Evolutionary conservation across 2,797 vertebrate genomes (phyloP).

Genomic region (Sparidentex hasta): DNA sequence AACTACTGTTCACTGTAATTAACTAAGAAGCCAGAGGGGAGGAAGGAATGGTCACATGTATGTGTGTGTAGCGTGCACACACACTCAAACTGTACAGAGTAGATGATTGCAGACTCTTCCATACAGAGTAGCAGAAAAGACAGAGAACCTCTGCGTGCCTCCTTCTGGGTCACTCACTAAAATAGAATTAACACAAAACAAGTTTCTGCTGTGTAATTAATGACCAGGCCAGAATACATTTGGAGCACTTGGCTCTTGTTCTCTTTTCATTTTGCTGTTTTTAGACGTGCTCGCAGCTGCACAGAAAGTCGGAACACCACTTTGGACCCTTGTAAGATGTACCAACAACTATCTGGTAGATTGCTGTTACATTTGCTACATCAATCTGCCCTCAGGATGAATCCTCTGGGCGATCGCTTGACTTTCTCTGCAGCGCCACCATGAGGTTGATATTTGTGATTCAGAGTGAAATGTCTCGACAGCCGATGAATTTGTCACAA

Average conservation of each 20-base stretch:
- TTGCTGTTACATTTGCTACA: not conserved
- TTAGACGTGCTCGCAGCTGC: not conserved
- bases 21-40: conserved; percentile 38
- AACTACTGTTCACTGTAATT: conserved; percentile 49
- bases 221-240: conserved; percentile 35
- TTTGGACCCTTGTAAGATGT: not conserved
- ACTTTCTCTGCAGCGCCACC: not conserved
- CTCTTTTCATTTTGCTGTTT: not conserved
- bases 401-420: not conserved
- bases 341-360: not conserved
- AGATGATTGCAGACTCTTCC: not conserved
- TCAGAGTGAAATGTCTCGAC: not conserved
- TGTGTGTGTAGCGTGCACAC: not conserved
- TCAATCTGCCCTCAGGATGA: not conserved
- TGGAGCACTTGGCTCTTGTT: conserved; percentile 17
- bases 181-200: conserved; percentile 51
- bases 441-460: not conserved
- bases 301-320: no score
- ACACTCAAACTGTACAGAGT: not conserved
- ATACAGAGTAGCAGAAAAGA: not conserved
- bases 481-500: not conserved
- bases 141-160: conserved; percentile 6
- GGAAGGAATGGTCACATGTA: conserved; percentile 10
- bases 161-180: conserved; percentile 11
- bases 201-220: conserved; percentile 24